Base-by-base conservation (phyloP, 2,888 invertebrate genomes). In the Pheosia tremula region DNA sequence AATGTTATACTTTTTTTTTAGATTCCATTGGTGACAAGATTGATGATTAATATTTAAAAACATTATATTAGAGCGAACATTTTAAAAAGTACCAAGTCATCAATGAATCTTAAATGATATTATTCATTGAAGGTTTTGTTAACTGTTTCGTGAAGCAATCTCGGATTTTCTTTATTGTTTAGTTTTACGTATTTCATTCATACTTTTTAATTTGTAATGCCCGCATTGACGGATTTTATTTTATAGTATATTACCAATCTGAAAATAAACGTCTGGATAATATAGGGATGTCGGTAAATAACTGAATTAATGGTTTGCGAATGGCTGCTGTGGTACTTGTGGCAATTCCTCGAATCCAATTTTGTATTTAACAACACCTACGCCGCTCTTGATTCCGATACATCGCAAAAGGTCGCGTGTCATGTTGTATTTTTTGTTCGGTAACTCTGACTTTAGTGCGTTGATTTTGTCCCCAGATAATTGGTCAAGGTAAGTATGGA, bases 351-450 rank as follows among this genome's bases (percentile, higher is more conserved):
- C 82, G 89, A 86, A 89, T 81, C 84, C 86, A 88, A 88, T 90
- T 89, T 89, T 84, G 88, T 86, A 86, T 87, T 88, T 87, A 85
- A 83, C 83, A 78, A 82, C 89, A 82, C 88, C 89, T 86, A 89
- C 89, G 82, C 87, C 82, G 74, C 80, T 82, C 78, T 82, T 84
- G 80, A 86, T 85, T 83, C 82, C 78, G 80, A 75, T 81, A 77
- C 80, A 78, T 79, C 80, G 72, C 77, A 78, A 81, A 85, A 88
- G 84, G 85, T 85, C 84, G 82, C 70, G 76, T 81, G 79, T 82
- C 72, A 67, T 73, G 70, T 69, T 72, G 61, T 71, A 56, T 62
- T 65, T 57, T 68, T 64, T 64, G 63, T 73, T 57, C 61, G 47
- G 63, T 65, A 67, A 56, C 58, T 57, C 13, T 45, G 39, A 9